Base-by-base conservation (phyloP, 2,113 vertebrate genomes). In the Solea solea region DNA sequence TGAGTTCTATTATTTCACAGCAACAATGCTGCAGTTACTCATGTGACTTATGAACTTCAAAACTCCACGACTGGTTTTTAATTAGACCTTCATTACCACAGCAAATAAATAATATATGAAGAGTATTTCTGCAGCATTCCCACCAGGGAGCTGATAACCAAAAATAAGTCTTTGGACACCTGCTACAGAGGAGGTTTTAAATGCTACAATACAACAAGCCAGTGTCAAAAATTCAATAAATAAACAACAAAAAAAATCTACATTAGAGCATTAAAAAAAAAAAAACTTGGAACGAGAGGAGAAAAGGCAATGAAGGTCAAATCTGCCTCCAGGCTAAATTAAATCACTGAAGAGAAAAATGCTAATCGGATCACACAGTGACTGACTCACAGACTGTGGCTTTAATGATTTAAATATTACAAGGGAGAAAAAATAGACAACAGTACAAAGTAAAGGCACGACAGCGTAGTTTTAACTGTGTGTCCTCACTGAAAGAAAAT, bases 1-100 rank as follows among this genome's bases (percentile, higher is more conserved):
- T 86, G 80, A 86, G 77, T 76, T 82, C 48, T 83, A 78, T 86
- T 86, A 87, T 85, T 86, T 85, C 77, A 83, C 39, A 16, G 80
- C 60, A 80, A 69, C 76, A 83, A 74, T 15, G 72, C 61, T 3
- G 53, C 62, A 39, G 76, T 66, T 74, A 51, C 70, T 57, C 39
- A n/a, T 58, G 46, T 79, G 77, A 84, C 77, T 78, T 78, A 81
- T 81, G 74, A 75, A 9, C 66, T 82, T 72, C 63, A 78, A 56
- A 78, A 68, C 58, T 67, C 69, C 25, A 10, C 67, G 72, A 83
- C 73, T 78, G 80, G 84, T 84, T 85, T 84, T 79, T 80, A 84
- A 90, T 86, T 83, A 81, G 73, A 72, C 68, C 73, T 66, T 66
- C 76, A 80, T 71, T 63, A 76, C 71, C 41, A 73, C 13, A 39